Evolutionary conservation across 2,888 invertebrate species (phyloP), one percentile per base, ranked within the genome.

Genomic region (Pristionchus exspectatus): DNA sequence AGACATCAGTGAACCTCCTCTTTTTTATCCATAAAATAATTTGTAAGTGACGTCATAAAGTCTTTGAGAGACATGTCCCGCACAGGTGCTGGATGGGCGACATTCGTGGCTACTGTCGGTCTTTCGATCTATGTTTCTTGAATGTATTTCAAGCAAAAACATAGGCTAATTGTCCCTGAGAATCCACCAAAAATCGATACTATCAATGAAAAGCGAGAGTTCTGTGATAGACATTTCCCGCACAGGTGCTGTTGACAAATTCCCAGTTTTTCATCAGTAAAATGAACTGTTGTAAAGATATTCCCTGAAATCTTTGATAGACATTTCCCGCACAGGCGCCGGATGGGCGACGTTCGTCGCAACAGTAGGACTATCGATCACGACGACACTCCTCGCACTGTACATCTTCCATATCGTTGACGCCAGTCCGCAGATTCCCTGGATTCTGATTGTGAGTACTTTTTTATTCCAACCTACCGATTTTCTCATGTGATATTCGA

Each of bases 381-480:
- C 97, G 12, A 97, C 97, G 66, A 97, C 97, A 91, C 96, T 98
- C 88, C 96, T 98, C 27, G 96, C 96, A 1, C 96, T 97, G 90
- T 98, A 98, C 95, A 95, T 97, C 91, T 97, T 98, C 95, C 98
- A 98, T 95, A 96, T 98, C 50, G 96, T 98, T 91, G 98, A 98
- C 96, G 97, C 97, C 95, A 97, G 97, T 95, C 97, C 97, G 95
- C 97, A 96, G 95, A 97, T 98, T 93, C 98, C 98, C 3, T 98
- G 98, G 98, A 96, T 98, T 90, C 97, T 97, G 95, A 96, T 97
- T 91, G 98, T 96, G 95, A 44, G 44, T 21, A 16, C 50, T 81
- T 24, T 27, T 24, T 5, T 30, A 12, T 44, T 44, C 44, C 9
- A 44, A 44, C 44, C 44, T 44, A 44, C 44, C 44, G 3, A 44